These are phyloP conservation scores for Drosophila demipolita DNA, from an alignment of 2,888 invertebrate genomes.

Conservation along the genomic window DNA sequence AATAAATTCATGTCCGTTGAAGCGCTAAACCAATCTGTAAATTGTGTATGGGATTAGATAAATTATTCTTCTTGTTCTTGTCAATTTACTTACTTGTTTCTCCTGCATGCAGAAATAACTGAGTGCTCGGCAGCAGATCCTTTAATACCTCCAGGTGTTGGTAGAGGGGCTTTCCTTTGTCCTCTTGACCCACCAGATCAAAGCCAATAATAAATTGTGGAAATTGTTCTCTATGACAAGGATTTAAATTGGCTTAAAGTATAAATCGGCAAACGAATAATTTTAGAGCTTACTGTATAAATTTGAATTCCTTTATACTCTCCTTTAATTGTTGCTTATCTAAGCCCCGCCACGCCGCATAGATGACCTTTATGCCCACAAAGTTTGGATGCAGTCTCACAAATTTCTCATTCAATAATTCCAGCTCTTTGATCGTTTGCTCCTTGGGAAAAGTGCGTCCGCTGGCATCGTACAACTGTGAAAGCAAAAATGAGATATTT, in stretches of 20 bases:
- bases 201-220: constrained; percentile 88
- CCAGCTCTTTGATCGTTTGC: constrained; percentile 82
- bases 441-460: constrained; percentile 86
- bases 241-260: background rate
- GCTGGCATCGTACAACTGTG: constrained; percentile 86
- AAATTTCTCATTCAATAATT: constrained; percentile 86
- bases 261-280: no score
- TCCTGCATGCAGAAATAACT: constrained; percentile 89
- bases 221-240: constrained; percentile 63
- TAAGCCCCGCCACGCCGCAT: constrained; percentile 72
- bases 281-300: constrained; percentile 72
- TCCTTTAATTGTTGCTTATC: constrained; percentile 46
- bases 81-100: constrained; percentile 86
- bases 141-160: constrained; percentile 70
- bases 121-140: constrained; percentile 81
- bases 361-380: constrained; percentile 87
- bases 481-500: background rate
- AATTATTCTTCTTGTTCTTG: background rate
- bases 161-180: constrained; percentile 86
- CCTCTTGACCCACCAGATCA: constrained; percentile 89
- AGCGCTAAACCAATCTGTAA: constrained; percentile 86
- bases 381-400: constrained; percentile 86
- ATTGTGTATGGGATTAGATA: background rate
- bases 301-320: constrained; percentile 65
- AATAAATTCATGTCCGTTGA: constrained; percentile 87